Evolutionary conservation across 1,140 invertebrate species (phyloP).

Genomic region (Drosophila parabipectinata): DNA sequence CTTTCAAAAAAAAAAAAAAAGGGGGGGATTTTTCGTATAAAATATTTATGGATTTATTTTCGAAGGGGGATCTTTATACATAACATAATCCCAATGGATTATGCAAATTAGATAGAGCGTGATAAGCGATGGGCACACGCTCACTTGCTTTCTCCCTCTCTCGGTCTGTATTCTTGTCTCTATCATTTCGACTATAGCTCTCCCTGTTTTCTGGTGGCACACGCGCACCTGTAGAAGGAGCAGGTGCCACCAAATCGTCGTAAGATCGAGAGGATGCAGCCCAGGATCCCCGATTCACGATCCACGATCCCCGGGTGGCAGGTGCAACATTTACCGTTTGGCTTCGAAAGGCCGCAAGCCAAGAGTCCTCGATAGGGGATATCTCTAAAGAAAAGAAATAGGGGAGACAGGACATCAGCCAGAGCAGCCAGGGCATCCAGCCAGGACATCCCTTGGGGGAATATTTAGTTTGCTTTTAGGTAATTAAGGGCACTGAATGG

Average conservation of each 20-base stretch:
- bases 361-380: slow-evolving; percentile 6
- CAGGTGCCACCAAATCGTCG: slow-evolving; percentile 40
- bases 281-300: slow-evolving; percentile 31
- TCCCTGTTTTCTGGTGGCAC: slow-evolving; percentile 22
- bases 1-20: not conserved
- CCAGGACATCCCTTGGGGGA: slow-evolving; percentile 3
- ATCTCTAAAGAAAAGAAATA: not conserved
- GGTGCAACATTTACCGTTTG: slow-evolving; percentile 78
- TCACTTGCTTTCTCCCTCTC: not conserved
- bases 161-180: not conserved
- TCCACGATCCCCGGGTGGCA: slow-evolving; percentile 28
- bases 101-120: slow-evolving; percentile 30
- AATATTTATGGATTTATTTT: not conserved
- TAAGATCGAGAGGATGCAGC: slow-evolving; percentile 37
- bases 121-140: slow-evolving; percentile 26
- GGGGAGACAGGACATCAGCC: not conserved
- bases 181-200: not conserved
- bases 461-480: not conserved
- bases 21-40: not conserved
- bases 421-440: not conserved
- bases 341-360: slow-evolving; percentile 37
- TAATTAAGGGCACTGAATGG: not conserved
- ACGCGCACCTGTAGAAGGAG: slow-evolving; percentile 66
- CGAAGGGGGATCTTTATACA: not conserved
- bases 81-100: slow-evolving; percentile 17